These are phyloP conservation scores for Hemiscyllium ocellatum DNA, from an alignment of 2,113 vertebrate species.

Conservation along the genomic window DNA sequence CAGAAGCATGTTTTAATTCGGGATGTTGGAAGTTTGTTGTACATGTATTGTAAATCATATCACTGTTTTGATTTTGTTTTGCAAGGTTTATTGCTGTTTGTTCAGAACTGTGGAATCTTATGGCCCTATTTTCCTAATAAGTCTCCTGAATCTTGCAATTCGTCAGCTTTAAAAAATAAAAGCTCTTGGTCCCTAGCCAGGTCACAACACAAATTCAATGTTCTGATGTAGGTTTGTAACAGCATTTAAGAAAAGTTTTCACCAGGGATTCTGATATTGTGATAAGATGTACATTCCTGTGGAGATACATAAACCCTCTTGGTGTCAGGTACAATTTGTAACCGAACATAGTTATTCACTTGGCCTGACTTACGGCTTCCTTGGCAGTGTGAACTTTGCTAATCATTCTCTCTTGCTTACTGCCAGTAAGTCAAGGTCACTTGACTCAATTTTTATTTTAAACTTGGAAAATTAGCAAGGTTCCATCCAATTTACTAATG, in stretches of 20 bases:
- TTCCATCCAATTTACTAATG: not conserved
- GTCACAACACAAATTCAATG: no score
- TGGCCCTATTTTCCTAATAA: no score
- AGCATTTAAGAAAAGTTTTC: not conserved
- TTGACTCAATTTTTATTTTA: not conserved
- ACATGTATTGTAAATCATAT: no score
- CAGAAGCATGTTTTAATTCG: no score
- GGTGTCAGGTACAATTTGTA: not conserved
- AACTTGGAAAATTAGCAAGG: not conserved
- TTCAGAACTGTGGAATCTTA: no score
- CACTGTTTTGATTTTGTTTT: no score
- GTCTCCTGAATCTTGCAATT: no score
- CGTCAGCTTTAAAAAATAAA: no score
- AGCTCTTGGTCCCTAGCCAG: no score
- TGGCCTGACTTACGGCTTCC: not conserved
- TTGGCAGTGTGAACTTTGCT: not conserved
- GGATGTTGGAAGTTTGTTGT: no score
- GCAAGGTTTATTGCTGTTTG: no score
- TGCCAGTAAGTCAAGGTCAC: not conserved
- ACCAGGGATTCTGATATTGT: not conserved
- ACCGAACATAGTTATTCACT: not conserved
- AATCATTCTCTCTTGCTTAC: not conserved
- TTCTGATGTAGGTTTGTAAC: no score
- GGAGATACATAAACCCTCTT: not conserved
- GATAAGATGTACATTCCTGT: not conserved